Percentiles rank a stretch among this genome's conserved stretches.
phyloP scores from a whole-genome alignment of 2,113 vertebrate species.

The Percopsis transmontana region DNA sequence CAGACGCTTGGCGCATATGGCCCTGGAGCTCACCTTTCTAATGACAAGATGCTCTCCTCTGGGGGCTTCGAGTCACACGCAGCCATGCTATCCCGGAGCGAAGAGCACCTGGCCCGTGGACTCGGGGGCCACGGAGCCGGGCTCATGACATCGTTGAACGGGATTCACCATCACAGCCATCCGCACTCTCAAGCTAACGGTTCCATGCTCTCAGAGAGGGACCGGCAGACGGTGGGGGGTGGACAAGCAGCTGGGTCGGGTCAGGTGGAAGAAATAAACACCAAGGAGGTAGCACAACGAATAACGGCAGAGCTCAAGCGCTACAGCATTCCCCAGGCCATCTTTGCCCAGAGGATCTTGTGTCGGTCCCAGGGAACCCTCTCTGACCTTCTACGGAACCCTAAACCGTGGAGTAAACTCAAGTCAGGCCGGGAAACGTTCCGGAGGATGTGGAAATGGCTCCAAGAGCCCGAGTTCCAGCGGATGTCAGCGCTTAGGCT shows the following conservation, averaged over 20 bases:
- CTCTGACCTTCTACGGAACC: slow-evolving; percentile 96
- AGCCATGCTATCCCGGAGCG: slow-evolving; percentile 89
- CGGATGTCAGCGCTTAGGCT: slow-evolving; percentile 96
- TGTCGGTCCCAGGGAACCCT: slow-evolving; percentile 97
- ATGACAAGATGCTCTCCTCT: slow-evolving; percentile 93
- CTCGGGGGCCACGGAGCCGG: slow-evolving; percentile 85
- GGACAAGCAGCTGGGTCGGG: slow-evolving; percentile 83
- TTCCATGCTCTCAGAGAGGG: slow-evolving; percentile 85
- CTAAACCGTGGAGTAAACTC: slow-evolving; percentile 99
- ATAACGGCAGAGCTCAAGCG: slow-evolving; percentile 97
- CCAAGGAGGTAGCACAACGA: slow-evolving; percentile 96
- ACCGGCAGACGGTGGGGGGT: slow-evolving; percentile 78
- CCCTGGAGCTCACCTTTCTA: slow-evolving; percentile 86
- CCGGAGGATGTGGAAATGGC: slow-evolving; percentile 99
- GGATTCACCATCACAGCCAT: slow-evolving; percentile 86
- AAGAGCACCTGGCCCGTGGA: slow-evolving; percentile 90
- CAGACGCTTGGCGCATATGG: slow-evolving; percentile 89
- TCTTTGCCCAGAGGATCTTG: slow-evolving; percentile 97
- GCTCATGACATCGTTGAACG: slow-evolving; percentile 87
- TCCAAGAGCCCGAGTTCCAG: slow-evolving; percentile 98
- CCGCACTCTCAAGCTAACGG: slow-evolving; percentile 86
- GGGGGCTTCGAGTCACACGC: slow-evolving; percentile 93
- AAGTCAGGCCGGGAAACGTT: slow-evolving; percentile 98
- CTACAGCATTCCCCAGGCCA: slow-evolving; percentile 98
- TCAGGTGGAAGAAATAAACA: slow-evolving; percentile 97